These are phyloP conservation scores for Galago senegalensis DNA, from an alignment of 2,797 vertebrate species.

Conservation along the genomic window DNA sequence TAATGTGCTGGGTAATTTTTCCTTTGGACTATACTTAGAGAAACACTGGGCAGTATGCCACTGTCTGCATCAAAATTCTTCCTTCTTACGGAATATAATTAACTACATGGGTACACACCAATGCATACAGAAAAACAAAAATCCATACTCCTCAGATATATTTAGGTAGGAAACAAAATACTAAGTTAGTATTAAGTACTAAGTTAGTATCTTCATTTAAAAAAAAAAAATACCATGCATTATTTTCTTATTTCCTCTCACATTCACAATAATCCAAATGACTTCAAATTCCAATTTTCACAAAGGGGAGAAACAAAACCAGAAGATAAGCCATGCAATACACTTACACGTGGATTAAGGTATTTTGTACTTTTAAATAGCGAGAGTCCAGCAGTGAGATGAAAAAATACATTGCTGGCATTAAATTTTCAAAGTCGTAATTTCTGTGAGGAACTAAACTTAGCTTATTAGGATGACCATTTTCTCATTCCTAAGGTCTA, in stretches of 20 bases:
- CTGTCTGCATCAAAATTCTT: constrained; percentile 22
- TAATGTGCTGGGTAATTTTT: not conserved
- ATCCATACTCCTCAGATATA: not conserved
- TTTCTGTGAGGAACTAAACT: constrained; percentile 28
- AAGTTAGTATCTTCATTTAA: not conserved
- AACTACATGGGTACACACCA: not conserved
- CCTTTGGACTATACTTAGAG: not conserved
- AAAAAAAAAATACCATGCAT: constrained; percentile 29
- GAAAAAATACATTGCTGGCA: not conserved
- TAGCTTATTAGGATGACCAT: not conserved
- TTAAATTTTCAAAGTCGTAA: constrained; percentile 33
- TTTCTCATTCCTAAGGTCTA: constrained; percentile 57
- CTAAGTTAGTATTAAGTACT: not conserved
- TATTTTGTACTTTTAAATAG: not conserved
- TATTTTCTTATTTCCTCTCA: constrained; percentile 36
- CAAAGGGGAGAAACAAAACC: not conserved
- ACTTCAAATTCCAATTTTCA: constrained; percentile 57
- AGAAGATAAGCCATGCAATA: constrained; percentile 41
- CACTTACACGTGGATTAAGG: not conserved
- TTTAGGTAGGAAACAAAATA: constrained; percentile 15
- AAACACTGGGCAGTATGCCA: not conserved
- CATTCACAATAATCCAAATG: not conserved
- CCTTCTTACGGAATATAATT: constrained; percentile 12
- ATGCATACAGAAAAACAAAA: not conserved
- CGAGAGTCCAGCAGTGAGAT: not conserved